phyloP scores from a whole-genome alignment of 2,797 vertebrate genomes.

The Anguilla anguilla region DNA sequence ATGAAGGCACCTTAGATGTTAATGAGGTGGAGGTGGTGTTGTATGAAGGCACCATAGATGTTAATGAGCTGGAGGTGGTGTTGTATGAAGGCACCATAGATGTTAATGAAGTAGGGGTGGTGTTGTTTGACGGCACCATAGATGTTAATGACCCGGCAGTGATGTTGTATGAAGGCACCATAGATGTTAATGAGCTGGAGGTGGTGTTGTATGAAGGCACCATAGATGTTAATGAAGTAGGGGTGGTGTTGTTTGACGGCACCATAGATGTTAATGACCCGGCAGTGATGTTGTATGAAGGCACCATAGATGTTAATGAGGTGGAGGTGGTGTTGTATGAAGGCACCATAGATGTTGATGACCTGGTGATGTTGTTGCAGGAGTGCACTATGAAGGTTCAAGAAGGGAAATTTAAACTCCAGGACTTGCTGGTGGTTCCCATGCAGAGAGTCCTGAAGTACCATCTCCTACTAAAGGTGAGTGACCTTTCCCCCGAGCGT shows the following conservation, averaged over 20 bases:
- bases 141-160: background rate
- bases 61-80: too few species aligned
- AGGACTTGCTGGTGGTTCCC: slow-evolving; percentile 94
- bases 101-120: background rate
- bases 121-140: background rate
- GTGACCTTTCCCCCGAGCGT: background rate
- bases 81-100: slow-evolving; percentile 9
- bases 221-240: background rate
- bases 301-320: background rate
- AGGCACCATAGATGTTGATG: background rate
- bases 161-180: background rate
- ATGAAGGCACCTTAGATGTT: background rate
- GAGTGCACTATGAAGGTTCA: slow-evolving; percentile 93
- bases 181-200: background rate
- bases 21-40: background rate
- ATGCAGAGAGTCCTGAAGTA: slow-evolving; percentile 98
- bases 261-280: background rate
- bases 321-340: background rate
- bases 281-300: background rate
- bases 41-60: background rate
- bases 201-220: slow-evolving; percentile 11
- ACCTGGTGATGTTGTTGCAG: slow-evolving; percentile 53
- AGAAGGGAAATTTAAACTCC: slow-evolving; percentile 95
- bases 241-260: background rate
- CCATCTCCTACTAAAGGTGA: slow-evolving; percentile 93